Conservation (phyloP, 2,797 vertebrate species). For the Anableps anableps region DNA sequence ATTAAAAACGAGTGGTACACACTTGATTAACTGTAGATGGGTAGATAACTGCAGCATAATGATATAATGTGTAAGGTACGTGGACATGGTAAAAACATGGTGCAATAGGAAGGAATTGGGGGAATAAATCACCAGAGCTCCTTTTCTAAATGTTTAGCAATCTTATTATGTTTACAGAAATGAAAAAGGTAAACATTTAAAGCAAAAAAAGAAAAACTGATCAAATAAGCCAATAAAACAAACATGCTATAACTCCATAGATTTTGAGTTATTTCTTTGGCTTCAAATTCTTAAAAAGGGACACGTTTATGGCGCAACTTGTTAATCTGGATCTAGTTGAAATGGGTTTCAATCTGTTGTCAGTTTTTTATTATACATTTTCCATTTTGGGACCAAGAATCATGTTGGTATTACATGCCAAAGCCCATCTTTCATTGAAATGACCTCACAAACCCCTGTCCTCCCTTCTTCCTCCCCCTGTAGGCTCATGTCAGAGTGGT, state of each 20-base stretch:
- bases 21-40: constrained; percentile 75
- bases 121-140: constrained; percentile 35
- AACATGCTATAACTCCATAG: constrained; percentile 52
- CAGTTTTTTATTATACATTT: constrained; percentile 28
- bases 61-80: constrained; percentile 59
- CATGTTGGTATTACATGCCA: constrained; percentile 50
- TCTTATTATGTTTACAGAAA: constrained; percentile 51
- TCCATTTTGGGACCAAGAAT: constrained; percentile 51
- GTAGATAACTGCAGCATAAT: constrained; percentile 78
- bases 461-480: constrained; percentile 28
- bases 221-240: constrained; percentile 54
- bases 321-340: constrained; percentile 44
- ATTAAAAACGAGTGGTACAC: constrained; percentile 64
- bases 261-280: constrained; percentile 48
- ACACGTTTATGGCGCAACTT: constrained; percentile 29
- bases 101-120: constrained; percentile 16
- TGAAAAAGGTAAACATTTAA: constrained; percentile 45
- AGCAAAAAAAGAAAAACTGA: constrained; percentile 39
- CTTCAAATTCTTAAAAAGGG: constrained; percentile 47
- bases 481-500: constrained; percentile 51
- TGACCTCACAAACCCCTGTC: constrained; percentile 49
- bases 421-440: constrained; percentile 49
- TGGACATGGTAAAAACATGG: constrained; percentile 46
- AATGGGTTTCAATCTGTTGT: constrained; percentile 36
- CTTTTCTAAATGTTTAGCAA: constrained; percentile 59